A percentile compares a stretch with the other conserved stretches of the same genome.
Evolutionary conservation across 2,888 invertebrate genomes (phyloP).

Genomic region (Hedychridium roseum): DNA sequence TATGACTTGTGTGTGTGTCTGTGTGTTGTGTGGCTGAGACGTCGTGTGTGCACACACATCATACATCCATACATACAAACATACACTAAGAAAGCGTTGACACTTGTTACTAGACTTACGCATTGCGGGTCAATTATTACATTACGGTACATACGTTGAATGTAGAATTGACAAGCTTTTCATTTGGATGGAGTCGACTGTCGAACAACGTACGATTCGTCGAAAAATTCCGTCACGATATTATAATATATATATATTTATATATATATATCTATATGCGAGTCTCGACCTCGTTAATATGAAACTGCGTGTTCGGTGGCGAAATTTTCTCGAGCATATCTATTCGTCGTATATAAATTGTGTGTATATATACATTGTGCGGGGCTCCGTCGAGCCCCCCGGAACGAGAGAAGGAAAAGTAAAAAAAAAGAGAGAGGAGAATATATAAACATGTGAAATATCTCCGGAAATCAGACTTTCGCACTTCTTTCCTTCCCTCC

Average conservation of each 20-base stretch:
- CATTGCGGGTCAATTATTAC: constrained; percentile 32
- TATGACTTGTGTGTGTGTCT: no score
- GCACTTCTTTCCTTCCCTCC: no score
- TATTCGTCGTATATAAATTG: neutral
- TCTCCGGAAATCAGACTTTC: no score
- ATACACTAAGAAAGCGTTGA: no score
- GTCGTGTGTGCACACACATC: no score
- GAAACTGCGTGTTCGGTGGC: neutral
- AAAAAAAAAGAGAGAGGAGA: neutral
- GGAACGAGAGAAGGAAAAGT: neutral
- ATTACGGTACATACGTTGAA: constrained; percentile 43
- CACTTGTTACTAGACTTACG: no score
- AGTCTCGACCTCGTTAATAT: neutral
- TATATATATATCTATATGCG: neutral
- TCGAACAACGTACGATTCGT: constrained; percentile 28
- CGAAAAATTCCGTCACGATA: constrained; percentile 20
- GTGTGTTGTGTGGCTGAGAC: no score
- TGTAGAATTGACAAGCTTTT: constrained; percentile 48
- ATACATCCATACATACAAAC: no score
- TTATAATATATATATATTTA: constrained; percentile 1
- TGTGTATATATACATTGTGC: neutral
- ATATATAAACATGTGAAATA: no score
- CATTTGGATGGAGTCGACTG: constrained; percentile 43
- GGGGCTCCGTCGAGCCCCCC: no score
- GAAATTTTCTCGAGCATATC: neutral